A percentile compares a stretch with the other conserved stretches of the same genome.
Evolutionary conservation across 2,888 invertebrate species (phyloP).

Genomic region (Chaetoderma sp.): DNA sequence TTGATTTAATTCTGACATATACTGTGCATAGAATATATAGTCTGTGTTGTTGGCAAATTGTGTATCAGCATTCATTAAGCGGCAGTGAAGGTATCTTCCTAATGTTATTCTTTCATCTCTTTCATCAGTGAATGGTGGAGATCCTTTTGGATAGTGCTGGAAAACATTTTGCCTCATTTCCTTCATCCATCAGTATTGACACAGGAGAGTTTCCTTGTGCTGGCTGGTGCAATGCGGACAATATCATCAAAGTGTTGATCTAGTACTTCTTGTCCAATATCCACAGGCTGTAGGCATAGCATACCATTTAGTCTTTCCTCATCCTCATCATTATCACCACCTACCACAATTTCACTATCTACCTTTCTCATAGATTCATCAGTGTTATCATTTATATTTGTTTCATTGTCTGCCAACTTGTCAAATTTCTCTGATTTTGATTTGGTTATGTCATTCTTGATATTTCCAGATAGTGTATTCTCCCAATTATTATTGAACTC

Average conservation of each 20-base stretch:
- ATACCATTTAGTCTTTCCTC: neutral
- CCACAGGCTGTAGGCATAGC: conserved; percentile 19
- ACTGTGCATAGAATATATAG: conserved; percentile 33
- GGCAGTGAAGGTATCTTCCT: conserved; percentile 20
- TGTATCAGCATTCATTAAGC: conserved; percentile 25
- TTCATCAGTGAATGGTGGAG: neutral
- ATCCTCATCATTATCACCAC: neutral
- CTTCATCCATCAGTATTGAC: conserved; percentile 24
- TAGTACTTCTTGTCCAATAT: conserved; percentile 19
- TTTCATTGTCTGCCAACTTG: too few species aligned
- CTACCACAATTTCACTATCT: neutral
- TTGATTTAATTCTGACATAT: conserved; percentile 21
- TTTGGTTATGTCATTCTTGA: neutral
- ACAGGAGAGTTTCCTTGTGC: conserved; percentile 22
- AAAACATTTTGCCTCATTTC: conserved; percentile 3
- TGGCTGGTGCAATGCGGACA: conserved; percentile 25
- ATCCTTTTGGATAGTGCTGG: neutral
- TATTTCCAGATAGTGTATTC: neutral
- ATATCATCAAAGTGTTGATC: conserved; percentile 7
- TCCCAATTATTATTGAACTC: neutral
- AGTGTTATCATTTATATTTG: too few species aligned
- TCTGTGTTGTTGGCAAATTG: conserved; percentile 27
- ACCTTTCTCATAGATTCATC: too few species aligned
- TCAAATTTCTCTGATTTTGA: neutral
- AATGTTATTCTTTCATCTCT: conserved; percentile 10